Conservation (phyloP, 2,113 vertebrate genomes). For the Burhinus oedicnemus region DNA sequence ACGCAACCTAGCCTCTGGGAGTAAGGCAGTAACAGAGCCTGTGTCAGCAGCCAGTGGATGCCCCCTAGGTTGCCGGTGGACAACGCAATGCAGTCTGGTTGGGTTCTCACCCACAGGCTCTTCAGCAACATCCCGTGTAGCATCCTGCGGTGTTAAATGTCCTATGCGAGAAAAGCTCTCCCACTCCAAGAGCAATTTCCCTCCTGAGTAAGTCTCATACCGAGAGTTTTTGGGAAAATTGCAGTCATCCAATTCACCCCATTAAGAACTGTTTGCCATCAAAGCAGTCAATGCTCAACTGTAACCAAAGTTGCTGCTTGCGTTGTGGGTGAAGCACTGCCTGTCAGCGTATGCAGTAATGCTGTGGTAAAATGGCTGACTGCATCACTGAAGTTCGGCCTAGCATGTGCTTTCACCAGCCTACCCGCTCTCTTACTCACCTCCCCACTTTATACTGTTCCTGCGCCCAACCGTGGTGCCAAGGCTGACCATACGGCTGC, state of each 20-base stretch:
- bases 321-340: not conserved
- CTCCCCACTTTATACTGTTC: not conserved
- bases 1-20: not conserved
- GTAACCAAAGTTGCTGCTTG: not conserved
- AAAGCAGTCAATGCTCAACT: not conserved
- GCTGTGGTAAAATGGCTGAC: not conserved
- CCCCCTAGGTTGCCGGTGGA: not conserved
- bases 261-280: not conserved
- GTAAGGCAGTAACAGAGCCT: not conserved
- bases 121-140: not conserved
- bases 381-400: not conserved
- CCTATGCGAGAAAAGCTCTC: not conserved
- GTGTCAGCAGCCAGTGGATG: not conserved
- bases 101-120: not conserved
- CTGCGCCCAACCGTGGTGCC: not conserved
- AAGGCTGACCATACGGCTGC: not conserved
- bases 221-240: not conserved
- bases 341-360: not conserved
- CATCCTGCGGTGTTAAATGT: not conserved
- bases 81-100: not conserved
- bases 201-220: not conserved
- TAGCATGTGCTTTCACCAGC: not conserved
- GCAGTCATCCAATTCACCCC: not conserved
- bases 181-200: not conserved
- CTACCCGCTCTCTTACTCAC: accelerated